phyloP scores from a whole-genome alignment of 2,888 invertebrate species.

The Phrixothrix hirtus region DNA sequence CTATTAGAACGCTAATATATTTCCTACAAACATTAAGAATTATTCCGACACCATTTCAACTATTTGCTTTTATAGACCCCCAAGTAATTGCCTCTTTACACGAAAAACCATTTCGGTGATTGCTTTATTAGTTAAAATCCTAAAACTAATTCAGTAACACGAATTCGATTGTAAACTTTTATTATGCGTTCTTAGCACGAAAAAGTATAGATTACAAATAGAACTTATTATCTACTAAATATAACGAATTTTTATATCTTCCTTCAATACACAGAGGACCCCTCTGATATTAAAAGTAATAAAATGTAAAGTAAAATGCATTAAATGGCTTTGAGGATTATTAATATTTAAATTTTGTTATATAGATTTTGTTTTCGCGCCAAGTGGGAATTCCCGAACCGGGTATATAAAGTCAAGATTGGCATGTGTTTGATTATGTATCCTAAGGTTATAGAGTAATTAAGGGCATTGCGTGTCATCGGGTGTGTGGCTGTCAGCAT shows the following conservation, averaged over 20 bases:
- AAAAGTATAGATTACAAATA: constrained; percentile 1
- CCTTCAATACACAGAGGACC: too few species aligned
- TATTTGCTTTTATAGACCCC: neutral
- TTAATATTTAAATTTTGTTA: too few species aligned
- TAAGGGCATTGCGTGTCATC: too few species aligned
- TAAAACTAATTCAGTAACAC: neutral
- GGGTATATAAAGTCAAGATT: too few species aligned
- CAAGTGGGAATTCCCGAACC: too few species aligned
- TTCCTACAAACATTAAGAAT: constrained; percentile 1
- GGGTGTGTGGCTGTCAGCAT: too few species aligned
- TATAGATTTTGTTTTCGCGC: too few species aligned
- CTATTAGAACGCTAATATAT: constrained; percentile 9
- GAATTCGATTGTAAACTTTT: neutral
- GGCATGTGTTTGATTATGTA: too few species aligned
- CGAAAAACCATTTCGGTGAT: constrained; percentile 1
- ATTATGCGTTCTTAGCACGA: constrained; percentile 7
- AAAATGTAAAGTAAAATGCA: neutral
- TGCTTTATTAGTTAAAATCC: constrained; percentile 7
- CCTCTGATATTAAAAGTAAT: neutral
- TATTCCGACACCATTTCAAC: neutral
- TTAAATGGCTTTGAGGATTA: too few species aligned
- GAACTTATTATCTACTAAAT: neutral
- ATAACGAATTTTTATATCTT: too few species aligned
- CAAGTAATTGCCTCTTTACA: neutral
- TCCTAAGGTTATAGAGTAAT: too few species aligned